A percentile compares a stretch with the other conserved stretches of the same genome.
These are phyloP conservation scores for Neodon shergylaensis DNA, from an alignment of 2,113 vertebrate species.

Conservation along the genomic window DNA sequence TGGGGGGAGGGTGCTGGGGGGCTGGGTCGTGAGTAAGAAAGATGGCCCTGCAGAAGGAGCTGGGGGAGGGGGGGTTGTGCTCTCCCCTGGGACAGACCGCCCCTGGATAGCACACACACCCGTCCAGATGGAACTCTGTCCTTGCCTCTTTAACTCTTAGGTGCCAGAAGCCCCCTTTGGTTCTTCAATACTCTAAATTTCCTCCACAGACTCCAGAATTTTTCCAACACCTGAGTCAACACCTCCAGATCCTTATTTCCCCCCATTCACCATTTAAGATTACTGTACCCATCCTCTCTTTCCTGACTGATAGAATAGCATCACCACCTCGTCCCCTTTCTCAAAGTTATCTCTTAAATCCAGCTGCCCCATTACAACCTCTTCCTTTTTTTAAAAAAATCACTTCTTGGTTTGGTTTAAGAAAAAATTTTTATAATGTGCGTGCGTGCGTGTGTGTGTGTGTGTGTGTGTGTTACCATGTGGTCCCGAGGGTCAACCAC, in stretches of 20 bases:
- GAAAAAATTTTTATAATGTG: background rate
- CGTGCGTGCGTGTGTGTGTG: background rate
- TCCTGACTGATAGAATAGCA: background rate
- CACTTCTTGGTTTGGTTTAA: background rate
- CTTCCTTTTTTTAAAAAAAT: background rate
- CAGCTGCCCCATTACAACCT: background rate
- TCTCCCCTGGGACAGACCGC: too few species aligned
- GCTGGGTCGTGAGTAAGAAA: too few species aligned
- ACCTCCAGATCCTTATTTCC: background rate
- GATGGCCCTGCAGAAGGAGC: too few species aligned
- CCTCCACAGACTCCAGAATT: background rate
- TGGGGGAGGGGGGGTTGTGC: too few species aligned
- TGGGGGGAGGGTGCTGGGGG: too few species aligned
- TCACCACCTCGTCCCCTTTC: background rate
- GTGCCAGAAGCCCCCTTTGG: background rate
- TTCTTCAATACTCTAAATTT: background rate
- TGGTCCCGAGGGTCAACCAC: background rate
- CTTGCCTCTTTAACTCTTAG: background rate
- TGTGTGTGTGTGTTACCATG: background rate
- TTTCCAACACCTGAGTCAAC: background rate
- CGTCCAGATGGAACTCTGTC: too few species aligned
- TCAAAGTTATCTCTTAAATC: background rate
- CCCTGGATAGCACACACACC: too few species aligned
- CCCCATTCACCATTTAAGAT: background rate
- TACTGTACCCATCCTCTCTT: background rate